Evolutionary conservation across 2,888 invertebrate genomes (phyloP).

Genomic region (Suillia variegata): DNA sequence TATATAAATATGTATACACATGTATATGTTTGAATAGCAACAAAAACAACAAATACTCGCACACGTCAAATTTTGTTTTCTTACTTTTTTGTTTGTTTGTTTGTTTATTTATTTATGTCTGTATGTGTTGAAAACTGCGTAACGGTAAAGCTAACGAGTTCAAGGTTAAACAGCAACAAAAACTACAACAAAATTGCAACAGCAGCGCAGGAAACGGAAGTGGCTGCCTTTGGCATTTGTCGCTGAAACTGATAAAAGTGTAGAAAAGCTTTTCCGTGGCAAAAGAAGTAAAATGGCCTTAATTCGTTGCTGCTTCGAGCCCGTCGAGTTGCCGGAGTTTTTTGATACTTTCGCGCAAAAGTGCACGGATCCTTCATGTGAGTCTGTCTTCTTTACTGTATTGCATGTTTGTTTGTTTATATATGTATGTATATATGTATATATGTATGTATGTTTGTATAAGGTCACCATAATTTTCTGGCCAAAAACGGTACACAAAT

Average conservation of each 20-base stretch:
- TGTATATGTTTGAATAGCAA: conserved; percentile 17
- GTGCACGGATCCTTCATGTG: conserved; percentile 82
- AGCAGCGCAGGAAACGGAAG: neutral
- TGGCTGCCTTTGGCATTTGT: neutral
- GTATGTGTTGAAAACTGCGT: no score
- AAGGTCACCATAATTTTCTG: no score
- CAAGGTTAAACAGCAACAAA: conserved; percentile 35
- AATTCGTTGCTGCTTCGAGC: conserved; percentile 80
- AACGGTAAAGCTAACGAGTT: conserved; percentile 31
- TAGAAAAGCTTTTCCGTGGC: neutral
- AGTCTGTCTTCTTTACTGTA: no score
- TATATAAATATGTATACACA: no score
- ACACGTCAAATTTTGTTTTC: no score
- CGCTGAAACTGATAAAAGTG: neutral
- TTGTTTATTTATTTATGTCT: no score
- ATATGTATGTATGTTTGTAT: conserved; percentile 1
- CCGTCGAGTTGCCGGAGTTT: conserved; percentile 74
- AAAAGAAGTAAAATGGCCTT: conserved; percentile 54
- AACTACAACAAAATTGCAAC: neutral
- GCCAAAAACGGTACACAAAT: no score
- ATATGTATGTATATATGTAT: conserved; percentile 4
- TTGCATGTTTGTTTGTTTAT: neutral
- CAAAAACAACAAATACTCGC: conserved; percentile 25
- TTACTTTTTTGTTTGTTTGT: no score
- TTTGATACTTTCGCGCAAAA: conserved; percentile 77